Percentiles rank a stretch among this genome's conserved stretches.
phyloP scores from a whole-genome alignment of 2,888 invertebrate species.

The Axea sp. region DNA sequence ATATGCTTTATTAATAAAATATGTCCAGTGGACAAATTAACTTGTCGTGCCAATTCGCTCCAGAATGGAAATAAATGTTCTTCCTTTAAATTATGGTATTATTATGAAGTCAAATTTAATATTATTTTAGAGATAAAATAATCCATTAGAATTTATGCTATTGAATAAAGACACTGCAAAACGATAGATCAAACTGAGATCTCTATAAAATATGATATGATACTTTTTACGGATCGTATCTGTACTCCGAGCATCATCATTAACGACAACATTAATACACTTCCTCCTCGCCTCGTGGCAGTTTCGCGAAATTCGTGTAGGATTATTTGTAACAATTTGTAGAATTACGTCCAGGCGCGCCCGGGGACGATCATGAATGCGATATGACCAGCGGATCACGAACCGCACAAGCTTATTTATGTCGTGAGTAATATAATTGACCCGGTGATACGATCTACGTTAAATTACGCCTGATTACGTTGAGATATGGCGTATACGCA shows the following conservation, averaged over 20 bases:
- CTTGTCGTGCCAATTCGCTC: no score
- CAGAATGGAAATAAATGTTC: no score
- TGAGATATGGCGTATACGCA: constrained; percentile 32
- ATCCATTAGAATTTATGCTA: constrained; percentile 8
- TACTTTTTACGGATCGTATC: constrained; percentile 11
- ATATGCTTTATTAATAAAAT: no score
- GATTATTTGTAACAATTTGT: constrained; percentile 52
- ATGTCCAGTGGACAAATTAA: no score
- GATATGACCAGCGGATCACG: constrained; percentile 32
- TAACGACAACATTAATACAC: constrained; percentile 32
- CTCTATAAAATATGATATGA: constrained; percentile 20
- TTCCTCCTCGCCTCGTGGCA: constrained; percentile 34
- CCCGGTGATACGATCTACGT: constrained; percentile 47
- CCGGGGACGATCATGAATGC: constrained; percentile 32
- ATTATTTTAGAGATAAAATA: constrained; percentile 5
- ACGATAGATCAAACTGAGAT: constrained; percentile 17
- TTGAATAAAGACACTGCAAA: constrained; percentile 10
- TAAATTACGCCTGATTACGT: constrained; percentile 43
- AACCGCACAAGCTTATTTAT: constrained; percentile 23
- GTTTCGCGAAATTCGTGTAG: constrained; percentile 14
- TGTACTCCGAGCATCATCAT: constrained; percentile 28
- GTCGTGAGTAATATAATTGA: constrained; percentile 48
- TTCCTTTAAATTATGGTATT: not conserved
- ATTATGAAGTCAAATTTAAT: constrained; percentile 2
- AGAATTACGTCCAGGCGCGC: constrained; percentile 30